A percentile compares a stretch with the other conserved stretches of the same genome.
phyloP scores from a whole-genome alignment of 2,113 vertebrate genomes.

The Podilymbus podiceps region DNA sequence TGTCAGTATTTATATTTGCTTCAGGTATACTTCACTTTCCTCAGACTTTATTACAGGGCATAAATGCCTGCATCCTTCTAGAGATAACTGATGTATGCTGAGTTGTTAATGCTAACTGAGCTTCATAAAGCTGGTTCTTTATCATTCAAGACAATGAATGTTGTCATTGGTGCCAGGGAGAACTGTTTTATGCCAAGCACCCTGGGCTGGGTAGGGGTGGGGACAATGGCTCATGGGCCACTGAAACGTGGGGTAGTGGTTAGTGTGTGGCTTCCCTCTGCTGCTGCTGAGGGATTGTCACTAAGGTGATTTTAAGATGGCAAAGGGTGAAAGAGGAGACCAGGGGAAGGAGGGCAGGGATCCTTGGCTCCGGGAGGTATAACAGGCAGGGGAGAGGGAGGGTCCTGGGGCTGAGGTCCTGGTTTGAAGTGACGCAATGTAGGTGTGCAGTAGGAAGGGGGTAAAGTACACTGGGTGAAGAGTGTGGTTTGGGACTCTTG shows the following conservation, averaged over 20 bases:
- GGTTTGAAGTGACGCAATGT: neutral
- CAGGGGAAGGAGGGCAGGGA: too few species aligned
- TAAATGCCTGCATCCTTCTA: neutral
- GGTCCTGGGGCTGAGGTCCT: neutral
- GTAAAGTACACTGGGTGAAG: neutral
- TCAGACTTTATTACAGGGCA: neutral
- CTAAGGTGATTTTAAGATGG: neutral
- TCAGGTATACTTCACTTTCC: neutral
- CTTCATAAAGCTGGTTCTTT: neutral
- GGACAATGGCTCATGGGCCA: fast-evolving
- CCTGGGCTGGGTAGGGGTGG: neutral
- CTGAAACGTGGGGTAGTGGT: neutral
- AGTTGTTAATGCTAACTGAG: neutral
- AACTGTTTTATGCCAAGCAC: neutral
- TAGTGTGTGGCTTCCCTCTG: neutral
- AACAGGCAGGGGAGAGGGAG: fast-evolving
- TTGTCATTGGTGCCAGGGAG: neutral
- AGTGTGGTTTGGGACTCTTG: neutral
- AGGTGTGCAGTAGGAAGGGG: neutral
- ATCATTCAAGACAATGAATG: neutral
- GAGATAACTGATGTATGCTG: neutral
- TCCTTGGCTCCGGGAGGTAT: neutral
- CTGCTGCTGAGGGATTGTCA: neutral
- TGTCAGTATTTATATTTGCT: neutral
- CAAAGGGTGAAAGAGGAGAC: neutral